Conservation (phyloP, 2,888 invertebrate species). For the Tenodera sinensis region DNA sequence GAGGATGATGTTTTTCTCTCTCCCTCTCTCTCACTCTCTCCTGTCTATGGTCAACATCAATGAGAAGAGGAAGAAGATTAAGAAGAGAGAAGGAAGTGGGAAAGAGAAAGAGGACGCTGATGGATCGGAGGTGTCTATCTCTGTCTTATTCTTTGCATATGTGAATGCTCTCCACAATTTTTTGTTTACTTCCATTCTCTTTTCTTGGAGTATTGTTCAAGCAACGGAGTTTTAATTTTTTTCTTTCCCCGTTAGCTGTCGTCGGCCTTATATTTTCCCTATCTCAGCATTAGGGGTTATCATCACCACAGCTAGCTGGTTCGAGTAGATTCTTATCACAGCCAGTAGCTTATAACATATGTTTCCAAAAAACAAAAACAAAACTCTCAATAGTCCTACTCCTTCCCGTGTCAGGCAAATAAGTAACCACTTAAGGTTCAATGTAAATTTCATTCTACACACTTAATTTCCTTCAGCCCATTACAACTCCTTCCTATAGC, state of each 20-base stretch:
- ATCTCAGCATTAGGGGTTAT: not conserved
- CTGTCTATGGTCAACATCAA: slow-evolving; percentile 1
- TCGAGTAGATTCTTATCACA: not conserved
- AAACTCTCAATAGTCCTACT: not conserved
- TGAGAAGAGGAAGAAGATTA: not conserved
- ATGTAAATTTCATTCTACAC: no score
- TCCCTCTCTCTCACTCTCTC: not conserved
- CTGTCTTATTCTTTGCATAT: not conserved
- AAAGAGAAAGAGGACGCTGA: not conserved
- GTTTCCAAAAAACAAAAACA: not conserved
- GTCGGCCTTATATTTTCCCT: not conserved
- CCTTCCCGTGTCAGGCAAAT: not conserved
- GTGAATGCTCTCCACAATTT: not conserved
- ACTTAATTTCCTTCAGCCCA: no score
- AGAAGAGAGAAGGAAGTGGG: not conserved
- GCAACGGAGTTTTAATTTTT: not conserved
- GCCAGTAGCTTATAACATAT: not conserved
- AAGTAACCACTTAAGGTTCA: not conserved
- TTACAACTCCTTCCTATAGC: no score
- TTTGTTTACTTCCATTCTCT: not conserved
- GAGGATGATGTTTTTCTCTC: not conserved
- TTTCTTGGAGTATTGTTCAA: not conserved
- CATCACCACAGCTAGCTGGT: not conserved
- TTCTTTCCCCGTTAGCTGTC: not conserved
- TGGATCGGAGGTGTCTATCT: not conserved